Evolutionary conservation across 2,113 vertebrate species (phyloP).

Genomic region (Chauna torquata): DNA sequence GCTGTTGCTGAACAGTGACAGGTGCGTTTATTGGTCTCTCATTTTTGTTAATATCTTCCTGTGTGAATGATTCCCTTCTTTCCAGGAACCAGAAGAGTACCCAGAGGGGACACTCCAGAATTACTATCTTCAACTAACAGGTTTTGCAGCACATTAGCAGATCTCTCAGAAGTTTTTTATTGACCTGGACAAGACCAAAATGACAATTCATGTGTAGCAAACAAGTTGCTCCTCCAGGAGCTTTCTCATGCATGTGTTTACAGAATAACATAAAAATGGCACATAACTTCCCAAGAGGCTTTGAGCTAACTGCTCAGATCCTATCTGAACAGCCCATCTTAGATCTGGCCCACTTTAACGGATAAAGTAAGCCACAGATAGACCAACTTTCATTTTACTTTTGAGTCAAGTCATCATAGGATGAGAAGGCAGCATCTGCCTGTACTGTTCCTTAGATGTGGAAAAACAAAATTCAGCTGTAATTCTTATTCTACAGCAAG

Average conservation of each 20-base stretch:
- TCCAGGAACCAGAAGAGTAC: slow-evolving; percentile 26
- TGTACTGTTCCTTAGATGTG: slow-evolving; percentile 15
- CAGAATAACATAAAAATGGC: slow-evolving; percentile 50
- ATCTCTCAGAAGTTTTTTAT: slow-evolving; percentile 61
- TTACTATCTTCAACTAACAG: slow-evolving; percentile 30
- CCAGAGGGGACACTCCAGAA: slow-evolving; percentile 49
- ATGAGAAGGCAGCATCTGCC: not conserved
- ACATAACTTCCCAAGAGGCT: slow-evolving; percentile 28
- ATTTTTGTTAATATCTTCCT: slow-evolving; percentile 59
- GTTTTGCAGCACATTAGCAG: slow-evolving; percentile 43
- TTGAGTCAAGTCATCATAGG: slow-evolving; percentile 13
- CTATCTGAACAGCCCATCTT: slow-evolving; percentile 43
- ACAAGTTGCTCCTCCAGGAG: slow-evolving; percentile 63
- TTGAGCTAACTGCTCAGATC: slow-evolving; percentile 3
- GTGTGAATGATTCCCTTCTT: slow-evolving; percentile 15
- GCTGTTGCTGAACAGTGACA: slow-evolving; percentile 78
- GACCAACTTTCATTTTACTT: slow-evolving; percentile 16
- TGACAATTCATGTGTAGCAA: slow-evolving; percentile 53
- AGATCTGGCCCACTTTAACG: slow-evolving; percentile 45
- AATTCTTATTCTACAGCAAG: not conserved
- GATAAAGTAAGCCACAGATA: slow-evolving; percentile 59
- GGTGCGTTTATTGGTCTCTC: slow-evolving; percentile 74
- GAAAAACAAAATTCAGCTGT: not conserved
- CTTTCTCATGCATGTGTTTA: slow-evolving; percentile 25
- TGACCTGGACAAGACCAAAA: slow-evolving; percentile 53